Percentiles rank a stretch among this genome's conserved stretches.
Evolutionary conservation across 1,140 invertebrate species (phyloP).

Genomic region (Heliconius hermathena): DNA sequence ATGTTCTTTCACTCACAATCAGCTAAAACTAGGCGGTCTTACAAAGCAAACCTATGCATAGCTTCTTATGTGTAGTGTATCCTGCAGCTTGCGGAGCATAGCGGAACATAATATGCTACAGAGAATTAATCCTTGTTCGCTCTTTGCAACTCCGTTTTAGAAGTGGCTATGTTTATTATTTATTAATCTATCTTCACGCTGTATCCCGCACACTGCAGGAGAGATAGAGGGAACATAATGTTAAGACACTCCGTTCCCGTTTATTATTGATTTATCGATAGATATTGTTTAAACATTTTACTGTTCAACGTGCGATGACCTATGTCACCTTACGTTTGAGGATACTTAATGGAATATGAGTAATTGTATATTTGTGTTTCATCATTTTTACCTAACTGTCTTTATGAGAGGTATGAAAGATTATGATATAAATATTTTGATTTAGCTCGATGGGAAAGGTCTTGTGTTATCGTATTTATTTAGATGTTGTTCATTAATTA

Average conservation of each 20-base stretch:
- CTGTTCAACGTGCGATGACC: background rate
- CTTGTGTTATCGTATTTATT: background rate
- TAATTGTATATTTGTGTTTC: background rate
- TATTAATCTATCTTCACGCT: background rate
- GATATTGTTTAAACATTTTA: constrained; percentile 2
- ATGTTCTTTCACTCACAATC: background rate
- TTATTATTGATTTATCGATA: background rate
- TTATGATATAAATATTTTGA: background rate
- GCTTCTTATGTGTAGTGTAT: background rate
- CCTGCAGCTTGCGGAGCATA: background rate
- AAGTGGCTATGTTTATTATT: background rate
- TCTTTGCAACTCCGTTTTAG: background rate
- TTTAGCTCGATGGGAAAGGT: background rate
- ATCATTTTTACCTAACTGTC: background rate
- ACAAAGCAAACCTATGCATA: background rate
- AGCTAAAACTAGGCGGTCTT: background rate
- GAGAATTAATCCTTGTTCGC: background rate
- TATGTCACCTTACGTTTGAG: background rate
- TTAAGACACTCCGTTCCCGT: background rate
- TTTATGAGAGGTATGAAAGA: background rate
- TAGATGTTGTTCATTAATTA: background rate
- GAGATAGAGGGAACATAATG: too few species aligned
- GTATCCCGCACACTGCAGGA: too few species aligned
- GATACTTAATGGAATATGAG: background rate
- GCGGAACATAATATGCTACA: background rate